phyloP scores from a whole-genome alignment of 1,140 invertebrate species.

The Heliconius himera region DNA sequence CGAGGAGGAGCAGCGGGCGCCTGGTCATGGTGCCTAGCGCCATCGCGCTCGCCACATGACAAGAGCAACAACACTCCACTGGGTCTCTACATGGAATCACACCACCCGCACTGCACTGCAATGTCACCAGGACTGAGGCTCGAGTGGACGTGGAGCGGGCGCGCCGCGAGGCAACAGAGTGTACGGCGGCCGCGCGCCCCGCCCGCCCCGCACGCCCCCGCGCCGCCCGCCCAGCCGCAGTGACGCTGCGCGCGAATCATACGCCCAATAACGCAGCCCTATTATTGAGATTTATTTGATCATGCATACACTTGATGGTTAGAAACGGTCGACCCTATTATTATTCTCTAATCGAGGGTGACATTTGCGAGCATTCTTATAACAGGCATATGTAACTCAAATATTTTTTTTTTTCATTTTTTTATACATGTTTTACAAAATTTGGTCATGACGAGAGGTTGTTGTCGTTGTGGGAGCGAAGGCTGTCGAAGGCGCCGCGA shows the following conservation, averaged over 20 bases:
- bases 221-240: constrained; percentile 59
- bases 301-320: constrained; percentile 63
- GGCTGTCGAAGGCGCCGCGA: constrained; percentile 32
- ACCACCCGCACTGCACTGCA: constrained; percentile 64
- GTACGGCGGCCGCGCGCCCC: constrained; percentile 42
- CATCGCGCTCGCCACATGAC: constrained; percentile 71
- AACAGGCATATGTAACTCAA: neutral
- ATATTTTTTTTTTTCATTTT: neutral
- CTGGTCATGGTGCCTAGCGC: constrained; percentile 65
- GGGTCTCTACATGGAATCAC: constrained; percentile 57
- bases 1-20: constrained; percentile 59
- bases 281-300: constrained; percentile 78
- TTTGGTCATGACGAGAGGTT: constrained; percentile 12
- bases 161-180: constrained; percentile 56
- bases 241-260: constrained; percentile 79
- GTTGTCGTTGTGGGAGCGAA: constrained; percentile 24
- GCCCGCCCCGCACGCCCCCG: constrained; percentile 51
- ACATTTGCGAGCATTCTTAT: constrained; percentile 17
- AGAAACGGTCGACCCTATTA: constrained; percentile 41
- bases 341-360: constrained; percentile 21
- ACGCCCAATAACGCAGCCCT: constrained; percentile 79
- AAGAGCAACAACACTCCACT: constrained; percentile 58
- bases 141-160: constrained; percentile 50
- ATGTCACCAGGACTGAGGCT: constrained; percentile 62
- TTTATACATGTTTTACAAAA: neutral